Conservation (phyloP, 2,888 invertebrate species). For the Cephus pygmeus region DNA sequence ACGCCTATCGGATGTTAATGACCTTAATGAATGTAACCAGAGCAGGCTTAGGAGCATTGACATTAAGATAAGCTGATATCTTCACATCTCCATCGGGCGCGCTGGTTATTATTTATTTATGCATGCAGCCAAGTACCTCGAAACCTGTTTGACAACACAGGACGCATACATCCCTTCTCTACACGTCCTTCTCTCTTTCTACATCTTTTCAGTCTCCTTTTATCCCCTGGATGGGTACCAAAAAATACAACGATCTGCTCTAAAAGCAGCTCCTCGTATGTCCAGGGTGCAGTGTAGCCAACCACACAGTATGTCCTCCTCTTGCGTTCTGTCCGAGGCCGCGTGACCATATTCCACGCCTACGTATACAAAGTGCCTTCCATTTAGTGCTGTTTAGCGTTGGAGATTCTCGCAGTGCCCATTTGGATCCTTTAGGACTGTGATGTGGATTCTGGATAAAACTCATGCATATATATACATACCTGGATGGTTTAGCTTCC, state of each 20-base stretch:
- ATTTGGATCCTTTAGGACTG: neutral
- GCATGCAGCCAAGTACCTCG: constrained; percentile 44
- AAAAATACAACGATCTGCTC: neutral
- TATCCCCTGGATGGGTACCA: neutral
- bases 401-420: neutral
- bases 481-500: neutral
- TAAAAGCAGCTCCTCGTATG: neutral
- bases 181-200: constrained; percentile 34
- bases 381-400: neutral
- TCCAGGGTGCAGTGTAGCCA: neutral
- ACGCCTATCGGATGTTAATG: constrained; percentile 58
- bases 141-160: constrained; percentile 55
- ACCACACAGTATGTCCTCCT: neutral
- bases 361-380: neutral
- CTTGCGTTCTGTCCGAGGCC: neutral
- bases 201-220: neutral
- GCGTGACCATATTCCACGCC: neutral
- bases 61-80: constrained; percentile 57
- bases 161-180: constrained; percentile 32
- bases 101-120: constrained; percentile 62
- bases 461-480: neutral
- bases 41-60: constrained; percentile 49
- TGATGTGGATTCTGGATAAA: neutral
- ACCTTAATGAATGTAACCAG: constrained; percentile 59
- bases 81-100: constrained; percentile 44